Evolutionary conservation across 2,797 vertebrate species (phyloP).

Genomic region (Chiloscyllium punctatum): DNA sequence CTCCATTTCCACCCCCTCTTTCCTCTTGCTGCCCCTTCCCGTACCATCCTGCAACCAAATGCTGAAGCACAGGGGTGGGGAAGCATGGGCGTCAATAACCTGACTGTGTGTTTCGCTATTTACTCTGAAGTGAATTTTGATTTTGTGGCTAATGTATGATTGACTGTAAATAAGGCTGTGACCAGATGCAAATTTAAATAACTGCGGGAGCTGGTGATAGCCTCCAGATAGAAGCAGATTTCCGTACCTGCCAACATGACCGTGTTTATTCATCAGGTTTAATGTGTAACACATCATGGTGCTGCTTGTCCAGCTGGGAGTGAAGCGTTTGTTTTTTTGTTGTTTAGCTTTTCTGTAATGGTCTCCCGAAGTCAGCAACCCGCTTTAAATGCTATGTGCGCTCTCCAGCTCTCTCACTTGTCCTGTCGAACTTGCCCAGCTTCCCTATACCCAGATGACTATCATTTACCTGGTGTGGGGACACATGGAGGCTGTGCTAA

Average conservation of each 20-base stretch:
- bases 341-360: neutral
- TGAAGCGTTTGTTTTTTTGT: neutral
- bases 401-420: neutral
- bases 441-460: neutral
- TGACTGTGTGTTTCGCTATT: neutral
- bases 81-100: neutral
- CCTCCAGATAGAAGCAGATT: neutral
- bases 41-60: neutral
- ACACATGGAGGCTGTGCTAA: neutral
- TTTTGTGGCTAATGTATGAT: neutral
- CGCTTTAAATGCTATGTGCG: neutral
- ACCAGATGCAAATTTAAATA: neutral
- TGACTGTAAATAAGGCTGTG: neutral
- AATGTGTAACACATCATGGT: neutral
- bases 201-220: neutral
- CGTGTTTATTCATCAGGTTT: neutral
- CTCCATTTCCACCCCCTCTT: neutral
- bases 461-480: neutral
- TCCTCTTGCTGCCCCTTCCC: neutral
- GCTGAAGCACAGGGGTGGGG: neutral
- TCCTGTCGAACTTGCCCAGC: neutral
- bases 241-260: neutral
- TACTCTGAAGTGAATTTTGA: neutral
- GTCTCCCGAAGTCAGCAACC: neutral
- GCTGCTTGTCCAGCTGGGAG: neutral